Base-by-base conservation (phyloP, 2,113 vertebrate genomes). In the Sander vitreus region DNA sequence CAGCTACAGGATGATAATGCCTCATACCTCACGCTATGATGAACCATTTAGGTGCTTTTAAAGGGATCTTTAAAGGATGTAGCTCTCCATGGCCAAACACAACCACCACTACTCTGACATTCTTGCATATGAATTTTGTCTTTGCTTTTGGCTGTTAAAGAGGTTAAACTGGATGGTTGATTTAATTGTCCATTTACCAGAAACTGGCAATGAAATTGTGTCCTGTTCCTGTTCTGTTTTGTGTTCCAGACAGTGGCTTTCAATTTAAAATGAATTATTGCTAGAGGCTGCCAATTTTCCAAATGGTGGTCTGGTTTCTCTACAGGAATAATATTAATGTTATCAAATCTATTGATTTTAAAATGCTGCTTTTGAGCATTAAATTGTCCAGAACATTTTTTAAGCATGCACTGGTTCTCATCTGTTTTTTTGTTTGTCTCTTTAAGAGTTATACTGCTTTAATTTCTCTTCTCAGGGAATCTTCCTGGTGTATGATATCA, bases 401-500 rank as follows among this genome's bases (percentile, higher is more conserved):
- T 11, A 25, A 33, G 13, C 48, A 55, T 16, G 15, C 16, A 2
- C 54, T 10, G 7, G 12, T 14, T 43, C 12, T 59, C 30, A 3
- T 62, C 30, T 64, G 33, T 3, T 70, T 64, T 53, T 65, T 58
- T 2, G 11, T 39, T 39, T 39, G 0, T 39, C 10, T 43, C n/a
- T 55, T 8, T 13, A 68, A 51, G n/a, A n/a, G n/a, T n/a, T n/a
- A n/a, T n/a, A n/a, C n/a, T 67, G 14, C 73, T 4, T 50, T 36
- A 3, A 43, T 48, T 10, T 73, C 47, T 50, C 45, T 63, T 36
- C 25, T 81, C 89, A 98, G 98, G 98, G 98, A 62, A 99, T 99
- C 91, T 99, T 99, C 95, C 94, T 99, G 94, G 97, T 99, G 67
- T 99, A 99, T 8, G 98, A 99, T 90, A 99, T 99, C 89, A 95